Evolutionary conservation across 2,113 vertebrate genomes (phyloP).

Genomic region (Gadus macrocephalus): DNA sequence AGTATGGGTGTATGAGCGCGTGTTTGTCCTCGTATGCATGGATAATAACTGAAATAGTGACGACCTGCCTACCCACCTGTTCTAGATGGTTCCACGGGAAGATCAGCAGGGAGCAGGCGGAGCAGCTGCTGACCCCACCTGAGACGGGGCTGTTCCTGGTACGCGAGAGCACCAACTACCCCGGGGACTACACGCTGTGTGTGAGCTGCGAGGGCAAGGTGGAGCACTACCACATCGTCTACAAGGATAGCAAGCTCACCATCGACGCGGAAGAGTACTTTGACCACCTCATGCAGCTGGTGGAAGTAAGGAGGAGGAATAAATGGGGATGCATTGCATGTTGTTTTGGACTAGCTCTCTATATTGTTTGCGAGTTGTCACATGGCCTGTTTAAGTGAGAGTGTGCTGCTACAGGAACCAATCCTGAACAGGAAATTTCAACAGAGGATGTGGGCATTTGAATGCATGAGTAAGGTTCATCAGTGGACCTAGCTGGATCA

Average conservation of each 20-base stretch:
- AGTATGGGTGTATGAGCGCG: too few species aligned
- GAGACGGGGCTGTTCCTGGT: conserved; percentile 92
- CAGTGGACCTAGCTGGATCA: conserved; percentile 8
- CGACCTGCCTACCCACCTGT: not conserved
- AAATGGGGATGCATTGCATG: not conserved
- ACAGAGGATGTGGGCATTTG: conserved; percentile 60
- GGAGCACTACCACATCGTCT: conserved; percentile 97
- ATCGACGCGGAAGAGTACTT: conserved; percentile 94
- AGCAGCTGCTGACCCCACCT: conserved; percentile 81
- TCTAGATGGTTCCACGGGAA: conserved; percentile 97
- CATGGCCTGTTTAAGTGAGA: not conserved
- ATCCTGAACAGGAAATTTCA: conserved; percentile 69
- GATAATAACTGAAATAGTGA: too few species aligned
- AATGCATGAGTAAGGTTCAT: too few species aligned
- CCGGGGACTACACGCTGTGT: conserved; percentile 95
- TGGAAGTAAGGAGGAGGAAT: conserved; percentile 80
- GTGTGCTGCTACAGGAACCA: conserved; percentile 68
- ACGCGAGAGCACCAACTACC: conserved; percentile 97
- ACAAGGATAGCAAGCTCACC: conserved; percentile 87
- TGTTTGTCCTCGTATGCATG: too few species aligned
- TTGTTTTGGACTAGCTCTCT: not conserved
- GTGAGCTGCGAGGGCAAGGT: conserved; percentile 95
- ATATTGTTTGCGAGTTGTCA: too few species aligned
- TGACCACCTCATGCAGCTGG: conserved; percentile 97
- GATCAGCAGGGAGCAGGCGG: conserved; percentile 91